These are phyloP conservation scores for Syngnathus scovelli DNA, from an alignment of 2,113 vertebrate genomes.

Conservation along the genomic window DNA sequence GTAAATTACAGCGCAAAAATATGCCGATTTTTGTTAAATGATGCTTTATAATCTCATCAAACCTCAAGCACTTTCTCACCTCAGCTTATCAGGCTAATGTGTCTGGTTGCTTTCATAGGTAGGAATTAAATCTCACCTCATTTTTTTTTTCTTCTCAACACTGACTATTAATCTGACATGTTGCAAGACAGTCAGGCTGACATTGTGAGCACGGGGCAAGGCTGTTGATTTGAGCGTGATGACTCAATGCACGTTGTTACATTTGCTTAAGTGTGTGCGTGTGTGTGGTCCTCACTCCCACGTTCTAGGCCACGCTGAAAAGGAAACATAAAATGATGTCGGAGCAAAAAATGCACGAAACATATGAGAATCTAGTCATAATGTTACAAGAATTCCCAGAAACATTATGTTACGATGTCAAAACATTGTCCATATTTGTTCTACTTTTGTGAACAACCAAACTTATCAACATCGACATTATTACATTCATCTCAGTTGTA, in stretches of 20 bases:
- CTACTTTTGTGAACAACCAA: background rate
- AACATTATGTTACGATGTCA: too few species aligned
- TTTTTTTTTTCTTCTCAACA: slow-evolving; percentile 19
- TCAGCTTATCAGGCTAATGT: slow-evolving; percentile 40
- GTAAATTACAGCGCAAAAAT: background rate
- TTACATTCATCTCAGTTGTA: background rate
- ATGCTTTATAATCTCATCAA: slow-evolving; percentile 17
- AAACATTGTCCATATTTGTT: background rate
- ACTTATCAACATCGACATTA: background rate
- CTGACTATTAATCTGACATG: slow-evolving; percentile 50
- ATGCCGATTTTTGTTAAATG: background rate
- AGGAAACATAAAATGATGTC: background rate
- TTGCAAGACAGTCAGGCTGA: slow-evolving; percentile 37
- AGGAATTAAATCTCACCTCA: slow-evolving; percentile 32
- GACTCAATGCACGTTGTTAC: slow-evolving; percentile 53
- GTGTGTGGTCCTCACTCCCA: background rate
- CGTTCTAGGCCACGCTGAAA: background rate
- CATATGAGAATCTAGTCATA: too few species aligned
- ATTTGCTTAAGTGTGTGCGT: slow-evolving; percentile 31
- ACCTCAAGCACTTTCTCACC: slow-evolving; percentile 20
- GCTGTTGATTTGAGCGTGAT: slow-evolving; percentile 28
- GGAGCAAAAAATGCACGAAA: background rate
- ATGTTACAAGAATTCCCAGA: background rate
- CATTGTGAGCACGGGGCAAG: slow-evolving; percentile 18
- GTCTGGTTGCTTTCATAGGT: slow-evolving; percentile 39